Evolutionary conservation across 2,888 invertebrate genomes (phyloP).

Genomic region (Crioceris asparagi): DNA sequence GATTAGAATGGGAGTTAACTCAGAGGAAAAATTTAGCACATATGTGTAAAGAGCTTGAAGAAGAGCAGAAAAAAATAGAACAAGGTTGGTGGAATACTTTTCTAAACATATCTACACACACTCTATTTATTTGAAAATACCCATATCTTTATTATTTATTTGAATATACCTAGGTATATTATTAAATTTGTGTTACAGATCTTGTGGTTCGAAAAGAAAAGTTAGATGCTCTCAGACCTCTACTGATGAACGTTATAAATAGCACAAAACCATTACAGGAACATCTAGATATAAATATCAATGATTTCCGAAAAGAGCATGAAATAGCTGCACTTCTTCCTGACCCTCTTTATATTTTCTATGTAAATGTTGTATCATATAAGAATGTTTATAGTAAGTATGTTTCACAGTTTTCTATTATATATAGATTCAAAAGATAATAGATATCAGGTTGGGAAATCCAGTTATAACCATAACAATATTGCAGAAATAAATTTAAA

Average conservation of each 20-base stretch:
- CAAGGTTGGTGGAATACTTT: constrained; percentile 48
- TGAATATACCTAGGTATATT: not conserved
- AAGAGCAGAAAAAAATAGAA: constrained; percentile 65
- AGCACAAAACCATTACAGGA: constrained; percentile 85
- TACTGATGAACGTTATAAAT: constrained; percentile 57
- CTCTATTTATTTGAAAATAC: not conserved
- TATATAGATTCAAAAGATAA: too few species aligned
- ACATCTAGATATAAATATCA: constrained; percentile 69
- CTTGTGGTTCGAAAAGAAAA: constrained; percentile 38
- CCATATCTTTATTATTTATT: not conserved
- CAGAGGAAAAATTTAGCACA: constrained; percentile 75
- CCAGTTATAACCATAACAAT: constrained; percentile 2
- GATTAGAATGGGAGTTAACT: constrained; percentile 84
- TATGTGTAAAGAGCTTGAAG: constrained; percentile 62
- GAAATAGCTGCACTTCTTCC: constrained; percentile 66
- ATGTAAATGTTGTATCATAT: constrained; percentile 74
- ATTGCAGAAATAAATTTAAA: constrained; percentile 35
- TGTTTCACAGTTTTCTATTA: not conserved
- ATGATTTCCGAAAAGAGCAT: constrained; percentile 68
- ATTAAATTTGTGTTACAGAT: constrained; percentile 19
- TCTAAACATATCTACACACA: too few species aligned
- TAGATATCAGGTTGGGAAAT: too few species aligned
- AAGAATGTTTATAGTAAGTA: constrained; percentile 60
- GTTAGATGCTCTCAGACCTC: constrained; percentile 72
- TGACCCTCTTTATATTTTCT: constrained; percentile 74